phyloP scores from a whole-genome alignment of 2,113 vertebrate species.

The Piprites chloris region DNA sequence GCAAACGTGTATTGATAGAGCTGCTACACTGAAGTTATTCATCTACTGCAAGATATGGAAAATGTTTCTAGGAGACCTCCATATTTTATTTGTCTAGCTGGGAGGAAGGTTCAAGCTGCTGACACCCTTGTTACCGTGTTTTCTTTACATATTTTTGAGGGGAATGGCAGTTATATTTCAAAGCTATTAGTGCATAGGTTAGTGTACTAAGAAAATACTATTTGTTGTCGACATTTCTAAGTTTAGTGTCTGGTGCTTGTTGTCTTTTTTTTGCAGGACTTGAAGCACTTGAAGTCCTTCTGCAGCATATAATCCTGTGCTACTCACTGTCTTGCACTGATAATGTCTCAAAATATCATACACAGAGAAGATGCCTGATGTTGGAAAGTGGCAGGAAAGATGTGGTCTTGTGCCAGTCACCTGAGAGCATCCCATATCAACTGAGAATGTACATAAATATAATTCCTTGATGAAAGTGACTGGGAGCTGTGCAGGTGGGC shows the following conservation, averaged over 20 bases:
- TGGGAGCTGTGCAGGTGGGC: background rate
- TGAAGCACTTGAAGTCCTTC: background rate
- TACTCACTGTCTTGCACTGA: background rate
- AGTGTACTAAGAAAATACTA: background rate
- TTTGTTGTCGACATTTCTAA: background rate
- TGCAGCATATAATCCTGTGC: rapidly evolving
- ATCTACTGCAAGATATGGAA: background rate
- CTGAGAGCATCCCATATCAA: background rate
- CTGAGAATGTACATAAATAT: background rate
- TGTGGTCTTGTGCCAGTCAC: background rate
- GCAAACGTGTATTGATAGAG: background rate
- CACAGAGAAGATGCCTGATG: background rate
- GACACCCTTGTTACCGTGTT: background rate
- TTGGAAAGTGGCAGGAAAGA: background rate
- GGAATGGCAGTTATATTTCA: background rate
- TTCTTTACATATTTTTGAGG: background rate
- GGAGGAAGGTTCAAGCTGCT: background rate
- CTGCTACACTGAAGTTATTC: background rate
- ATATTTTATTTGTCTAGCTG: background rate
- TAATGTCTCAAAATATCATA: background rate
- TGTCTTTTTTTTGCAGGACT: background rate
- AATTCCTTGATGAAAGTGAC: background rate
- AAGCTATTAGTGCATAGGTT: background rate
- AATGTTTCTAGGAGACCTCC: background rate
- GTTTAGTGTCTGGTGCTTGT: background rate